phyloP scores from a whole-genome alignment of 2,113 vertebrate genomes.

The Chiloscyllium plagiosum region DNA sequence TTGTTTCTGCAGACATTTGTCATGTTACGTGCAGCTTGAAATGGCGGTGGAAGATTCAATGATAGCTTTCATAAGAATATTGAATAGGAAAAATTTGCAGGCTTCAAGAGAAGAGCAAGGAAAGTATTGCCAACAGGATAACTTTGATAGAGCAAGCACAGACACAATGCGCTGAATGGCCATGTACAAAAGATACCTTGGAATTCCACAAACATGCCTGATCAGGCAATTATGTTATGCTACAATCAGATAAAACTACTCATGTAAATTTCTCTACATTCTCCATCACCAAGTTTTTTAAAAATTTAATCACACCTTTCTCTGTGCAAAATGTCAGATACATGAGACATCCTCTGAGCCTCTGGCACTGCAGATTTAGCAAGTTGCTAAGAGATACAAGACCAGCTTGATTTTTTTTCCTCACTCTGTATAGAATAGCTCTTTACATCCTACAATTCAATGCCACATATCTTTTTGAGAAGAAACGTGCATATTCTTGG shows the following conservation, averaged over 20 bases:
- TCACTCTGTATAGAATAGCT: neutral
- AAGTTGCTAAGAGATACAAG: neutral
- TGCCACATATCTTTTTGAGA: neutral
- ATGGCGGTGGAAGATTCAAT: neutral
- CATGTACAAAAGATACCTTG: neutral
- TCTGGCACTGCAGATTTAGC: neutral
- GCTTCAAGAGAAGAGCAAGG: neutral
- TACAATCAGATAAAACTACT: neutral
- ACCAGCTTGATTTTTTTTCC: neutral
- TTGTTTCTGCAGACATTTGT: neutral
- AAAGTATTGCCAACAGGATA: too few relatives aligned
- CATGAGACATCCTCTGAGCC: constrained; percentile 20
- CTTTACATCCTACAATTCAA: neutral
- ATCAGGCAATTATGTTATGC: neutral
- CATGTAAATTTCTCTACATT: constrained; percentile 9
- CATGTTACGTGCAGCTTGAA: neutral
- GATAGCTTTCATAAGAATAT: neutral
- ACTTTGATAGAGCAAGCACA: neutral
- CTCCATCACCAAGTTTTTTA: neutral
- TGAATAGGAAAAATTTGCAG: neutral
- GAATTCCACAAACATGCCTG: neutral
- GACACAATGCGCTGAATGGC: neutral
- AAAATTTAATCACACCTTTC: constrained; percentile 16
- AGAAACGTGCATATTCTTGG: neutral
- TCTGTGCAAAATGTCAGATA: constrained; percentile 17